A percentile compares a stretch with the other conserved stretches of the same genome.
Conservation (phyloP, 1,140 invertebrate species). For the Drosophila littoralis region DNA sequence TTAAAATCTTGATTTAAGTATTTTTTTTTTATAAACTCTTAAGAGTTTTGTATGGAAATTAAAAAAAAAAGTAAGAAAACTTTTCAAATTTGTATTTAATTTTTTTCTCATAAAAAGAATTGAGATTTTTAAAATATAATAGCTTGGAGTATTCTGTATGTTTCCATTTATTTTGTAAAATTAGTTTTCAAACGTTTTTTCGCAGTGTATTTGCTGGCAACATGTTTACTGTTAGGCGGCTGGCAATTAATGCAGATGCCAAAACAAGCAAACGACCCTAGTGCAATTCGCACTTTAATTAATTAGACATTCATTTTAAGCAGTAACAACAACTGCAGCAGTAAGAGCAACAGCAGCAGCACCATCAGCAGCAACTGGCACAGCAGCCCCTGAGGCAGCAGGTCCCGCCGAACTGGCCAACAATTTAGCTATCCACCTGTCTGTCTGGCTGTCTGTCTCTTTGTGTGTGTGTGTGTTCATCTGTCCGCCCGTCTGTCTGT, state of each 20-base stretch:
- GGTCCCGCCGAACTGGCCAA: not conserved
- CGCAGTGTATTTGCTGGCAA: slow-evolving; percentile 21
- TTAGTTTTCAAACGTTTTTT: too few relatives aligned
- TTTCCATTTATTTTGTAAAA: too few relatives aligned
- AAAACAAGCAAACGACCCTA: slow-evolving; percentile 50
- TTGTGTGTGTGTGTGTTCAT: not conserved
- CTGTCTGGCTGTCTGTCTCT: not conserved
- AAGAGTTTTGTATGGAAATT: too few relatives aligned
- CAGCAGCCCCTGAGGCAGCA: slow-evolving; percentile 18
- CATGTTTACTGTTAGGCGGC: slow-evolving; percentile 50
- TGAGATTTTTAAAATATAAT: too few relatives aligned
- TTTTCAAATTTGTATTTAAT: too few relatives aligned
- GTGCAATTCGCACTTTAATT: slow-evolving; percentile 77
- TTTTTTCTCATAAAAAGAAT: too few relatives aligned
- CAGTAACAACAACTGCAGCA: slow-evolving; percentile 10
- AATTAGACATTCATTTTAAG: slow-evolving; percentile 80
- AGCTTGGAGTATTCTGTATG: too few relatives aligned
- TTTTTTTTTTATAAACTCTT: too few relatives aligned
- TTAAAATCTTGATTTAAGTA: too few relatives aligned
- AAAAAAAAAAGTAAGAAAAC: too few relatives aligned
- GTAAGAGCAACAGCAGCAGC: not conserved
- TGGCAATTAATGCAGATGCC: slow-evolving; percentile 64
- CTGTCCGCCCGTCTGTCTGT: not conserved
- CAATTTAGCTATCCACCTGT: slow-evolving; percentile 23
- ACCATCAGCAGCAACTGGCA: slow-evolving; percentile 11